These are phyloP conservation scores for Caradrina clavipalpis DNA, from an alignment of 2,888 invertebrate species.

Conservation along the genomic window DNA sequence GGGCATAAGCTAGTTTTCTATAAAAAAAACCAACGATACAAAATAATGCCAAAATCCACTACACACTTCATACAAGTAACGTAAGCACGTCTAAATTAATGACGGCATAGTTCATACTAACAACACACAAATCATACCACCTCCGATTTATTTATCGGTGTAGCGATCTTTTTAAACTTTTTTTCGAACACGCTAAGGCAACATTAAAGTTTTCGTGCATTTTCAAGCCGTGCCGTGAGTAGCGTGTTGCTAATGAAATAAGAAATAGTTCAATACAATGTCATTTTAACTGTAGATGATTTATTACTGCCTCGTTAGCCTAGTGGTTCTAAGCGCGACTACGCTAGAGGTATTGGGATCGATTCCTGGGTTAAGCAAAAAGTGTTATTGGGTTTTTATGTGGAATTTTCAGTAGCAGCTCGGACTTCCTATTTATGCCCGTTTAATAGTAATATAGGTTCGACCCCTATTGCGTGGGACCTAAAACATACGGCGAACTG, in stretches of 20 bases:
- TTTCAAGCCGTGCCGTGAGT: slow-evolving; percentile 67
- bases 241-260: slow-evolving; percentile 68
- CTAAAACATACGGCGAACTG: no score
- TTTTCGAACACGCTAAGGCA: slow-evolving; percentile 77
- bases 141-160: slow-evolving; percentile 70
- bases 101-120: slow-evolving; percentile 45
- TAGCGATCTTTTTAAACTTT: slow-evolving; percentile 74
- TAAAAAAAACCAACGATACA: no score
- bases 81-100: slow-evolving; percentile 58
- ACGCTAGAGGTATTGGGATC: no score
- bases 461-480: no score
- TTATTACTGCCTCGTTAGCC: no score
- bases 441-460: no score
- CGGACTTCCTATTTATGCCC: no score
- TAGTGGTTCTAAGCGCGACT: no score
- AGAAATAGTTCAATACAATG: slow-evolving; percentile 44
- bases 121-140: slow-evolving; percentile 69
- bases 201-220: slow-evolving; percentile 80
- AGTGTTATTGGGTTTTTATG: no score
- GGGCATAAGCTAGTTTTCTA: no score
- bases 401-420: no score
- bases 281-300: slow-evolving; percentile 48
- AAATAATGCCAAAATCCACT: slow-evolving; percentile 1
- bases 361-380: no score
- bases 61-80: neutral